Percentiles rank a stretch among this genome's conserved stretches.
These are phyloP conservation scores for Ochotona princeps DNA, from an alignment of 2,113 vertebrate species.

Conservation along the genomic window DNA sequence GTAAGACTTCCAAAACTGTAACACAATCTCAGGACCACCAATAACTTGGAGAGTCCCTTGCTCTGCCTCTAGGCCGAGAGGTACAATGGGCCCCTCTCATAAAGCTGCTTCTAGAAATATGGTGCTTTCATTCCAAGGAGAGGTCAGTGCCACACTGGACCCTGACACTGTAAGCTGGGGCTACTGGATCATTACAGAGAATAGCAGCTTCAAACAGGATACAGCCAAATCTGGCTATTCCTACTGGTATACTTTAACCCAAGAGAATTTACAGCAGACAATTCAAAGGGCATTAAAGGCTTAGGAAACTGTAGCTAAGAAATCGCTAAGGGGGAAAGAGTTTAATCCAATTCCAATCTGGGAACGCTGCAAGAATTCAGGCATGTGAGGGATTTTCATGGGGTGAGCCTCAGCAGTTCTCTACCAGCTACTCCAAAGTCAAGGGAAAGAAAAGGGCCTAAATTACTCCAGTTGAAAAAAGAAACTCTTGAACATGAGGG, in stretches of 20 bases:
- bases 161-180: neutral
- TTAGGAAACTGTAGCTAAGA: conserved; percentile 46
- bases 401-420: neutral
- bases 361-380: neutral
- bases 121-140: conserved; percentile 53
- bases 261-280: neutral
- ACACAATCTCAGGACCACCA: conserved; percentile 72
- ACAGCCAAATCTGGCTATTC: neutral
- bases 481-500: neutral
- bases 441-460: neutral
- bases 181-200: neutral
- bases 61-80: conserved; percentile 75
- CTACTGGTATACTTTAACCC: neutral
- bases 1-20: conserved; percentile 66
- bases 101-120: conserved; percentile 69
- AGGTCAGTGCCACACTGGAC: conserved; percentile 54
- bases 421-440: neutral
- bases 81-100: conserved; percentile 64
- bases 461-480: neutral
- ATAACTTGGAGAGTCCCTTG: conserved; percentile 64
- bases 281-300: conserved; percentile 32
- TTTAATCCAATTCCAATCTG: conserved; percentile 1
- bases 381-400: neutral
- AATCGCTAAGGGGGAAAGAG: conserved; percentile 6
- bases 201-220: neutral